Percentiles rank a stretch among this genome's conserved stretches.
These are phyloP conservation scores for Drosophila kanapiae DNA, from an alignment of 1,140 invertebrate species.

Conservation along the genomic window DNA sequence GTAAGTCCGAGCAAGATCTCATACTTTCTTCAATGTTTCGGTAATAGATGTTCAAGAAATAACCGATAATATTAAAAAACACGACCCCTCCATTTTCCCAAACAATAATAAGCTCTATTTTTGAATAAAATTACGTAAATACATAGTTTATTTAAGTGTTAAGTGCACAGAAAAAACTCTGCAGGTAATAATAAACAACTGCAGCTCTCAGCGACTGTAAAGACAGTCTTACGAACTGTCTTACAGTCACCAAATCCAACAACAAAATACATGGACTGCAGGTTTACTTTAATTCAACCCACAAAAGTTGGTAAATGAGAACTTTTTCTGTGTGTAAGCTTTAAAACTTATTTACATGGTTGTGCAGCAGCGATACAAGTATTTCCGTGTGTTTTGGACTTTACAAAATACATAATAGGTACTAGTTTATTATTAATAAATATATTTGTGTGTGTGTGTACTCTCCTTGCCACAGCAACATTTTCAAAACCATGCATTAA, in stretches of 20 bases:
- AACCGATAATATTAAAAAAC: neutral
- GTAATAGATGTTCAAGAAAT: too few species aligned
- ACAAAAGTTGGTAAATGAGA: too few species aligned
- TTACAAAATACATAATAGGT: constrained; percentile 70
- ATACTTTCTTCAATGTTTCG: neutral
- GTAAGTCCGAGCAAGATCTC: too few species aligned
- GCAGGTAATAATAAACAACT: too few species aligned
- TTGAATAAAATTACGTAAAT: constrained; percentile 67
- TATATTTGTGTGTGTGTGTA: constrained; percentile 28
- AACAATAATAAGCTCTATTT: neutral
- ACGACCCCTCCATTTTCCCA: neutral
- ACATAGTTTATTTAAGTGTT: constrained; percentile 66
- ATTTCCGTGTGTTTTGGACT: constrained; percentile 48
- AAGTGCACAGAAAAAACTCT: neutral
- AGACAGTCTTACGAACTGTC: too few species aligned
- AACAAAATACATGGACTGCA: too few species aligned
- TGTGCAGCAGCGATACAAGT: constrained; percentile 73
- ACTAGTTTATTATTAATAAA: constrained; percentile 58
- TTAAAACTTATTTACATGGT: constrained; percentile 81
- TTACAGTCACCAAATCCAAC: too few species aligned
- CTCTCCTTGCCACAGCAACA: constrained; percentile 48
- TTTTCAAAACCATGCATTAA: constrained; percentile 68
- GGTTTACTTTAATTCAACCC: too few species aligned
- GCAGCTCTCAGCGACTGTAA: too few species aligned
- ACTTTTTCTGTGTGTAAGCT: constrained; percentile 24